phyloP scores from a whole-genome alignment of 37 sponge, comb jelly and placozoan species.

The Spongilla lacustris region DNA sequence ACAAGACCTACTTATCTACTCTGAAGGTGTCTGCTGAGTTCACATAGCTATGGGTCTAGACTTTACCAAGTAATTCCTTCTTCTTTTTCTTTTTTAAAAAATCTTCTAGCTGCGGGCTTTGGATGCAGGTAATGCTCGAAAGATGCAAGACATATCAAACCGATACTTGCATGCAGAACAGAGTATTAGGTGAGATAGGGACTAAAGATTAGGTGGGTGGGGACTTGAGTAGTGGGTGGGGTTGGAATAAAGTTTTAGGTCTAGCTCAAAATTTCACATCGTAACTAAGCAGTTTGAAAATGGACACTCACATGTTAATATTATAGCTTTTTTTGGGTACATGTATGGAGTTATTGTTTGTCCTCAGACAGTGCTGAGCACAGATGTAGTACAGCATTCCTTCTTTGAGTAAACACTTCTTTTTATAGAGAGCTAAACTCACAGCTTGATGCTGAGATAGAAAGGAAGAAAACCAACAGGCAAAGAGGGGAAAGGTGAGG shows the following conservation, averaged over 20 bases:
- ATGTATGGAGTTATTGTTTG: too few species aligned
- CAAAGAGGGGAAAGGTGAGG: conserved; percentile 6
- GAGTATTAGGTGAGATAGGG: not conserved
- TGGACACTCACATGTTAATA: too few species aligned
- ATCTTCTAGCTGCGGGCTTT: not conserved
- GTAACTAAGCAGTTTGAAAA: too few species aligned
- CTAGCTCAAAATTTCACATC: too few species aligned
- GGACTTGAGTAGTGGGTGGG: too few species aligned
- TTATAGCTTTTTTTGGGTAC: not conserved
- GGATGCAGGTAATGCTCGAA: not conserved
- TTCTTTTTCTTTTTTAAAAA: too few species aligned
- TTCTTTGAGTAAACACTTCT: not conserved
- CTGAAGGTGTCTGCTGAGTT: not conserved
- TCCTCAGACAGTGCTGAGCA: too few species aligned
- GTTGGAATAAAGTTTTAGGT: too few species aligned
- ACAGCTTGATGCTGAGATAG: conserved; percentile 56
- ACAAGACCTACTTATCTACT: not conserved
- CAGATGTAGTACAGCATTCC: not conserved
- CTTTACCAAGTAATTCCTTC: not conserved
- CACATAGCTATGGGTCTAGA: not conserved
- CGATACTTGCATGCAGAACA: not conserved
- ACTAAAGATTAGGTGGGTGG: too few species aligned
- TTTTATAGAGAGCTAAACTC: conserved; percentile 41
- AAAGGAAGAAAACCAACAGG: conserved; percentile 3
- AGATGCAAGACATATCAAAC: not conserved